Conservation (phyloP, 2,888 invertebrate species). For the Blomia tropicalis region DNA sequence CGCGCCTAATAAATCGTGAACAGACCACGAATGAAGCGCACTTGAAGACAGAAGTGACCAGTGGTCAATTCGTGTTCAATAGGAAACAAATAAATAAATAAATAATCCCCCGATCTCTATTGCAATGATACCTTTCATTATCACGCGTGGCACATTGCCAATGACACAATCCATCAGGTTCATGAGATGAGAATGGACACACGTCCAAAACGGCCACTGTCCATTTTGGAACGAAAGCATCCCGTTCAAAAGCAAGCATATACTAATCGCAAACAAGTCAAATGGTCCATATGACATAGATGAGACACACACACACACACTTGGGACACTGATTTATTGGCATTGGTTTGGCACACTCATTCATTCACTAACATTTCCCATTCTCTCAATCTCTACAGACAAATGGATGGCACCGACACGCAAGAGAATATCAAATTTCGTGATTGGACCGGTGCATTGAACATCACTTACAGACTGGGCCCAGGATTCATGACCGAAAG, state of each 20-base stretch:
- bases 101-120: too few species aligned
- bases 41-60: constrained; percentile 11
- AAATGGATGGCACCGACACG: constrained; percentile 22
- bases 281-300: background rate
- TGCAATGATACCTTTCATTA: constrained; percentile 2
- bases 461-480: constrained; percentile 27
- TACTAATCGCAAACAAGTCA: background rate
- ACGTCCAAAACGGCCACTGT: too few species aligned
- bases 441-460: constrained; percentile 27
- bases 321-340: too few species aligned
- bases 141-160: background rate
- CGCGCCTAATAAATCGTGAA: constrained; percentile 16
- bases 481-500: constrained; percentile 26
- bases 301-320: background rate
- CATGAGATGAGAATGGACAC: too few species aligned
- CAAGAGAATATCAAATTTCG: constrained; percentile 11
- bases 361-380: background rate
- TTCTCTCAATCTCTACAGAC: constrained; percentile 15
- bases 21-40: background rate
- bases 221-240: too few species aligned
- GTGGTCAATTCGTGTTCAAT: background rate
- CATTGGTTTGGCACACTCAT: too few species aligned
- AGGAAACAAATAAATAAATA: constrained; percentile 1
- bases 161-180: too few species aligned
- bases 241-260: too few species aligned